phyloP scores from a whole-genome alignment of 2,797 vertebrate species.

The Oophaga sylvatica region DNA sequence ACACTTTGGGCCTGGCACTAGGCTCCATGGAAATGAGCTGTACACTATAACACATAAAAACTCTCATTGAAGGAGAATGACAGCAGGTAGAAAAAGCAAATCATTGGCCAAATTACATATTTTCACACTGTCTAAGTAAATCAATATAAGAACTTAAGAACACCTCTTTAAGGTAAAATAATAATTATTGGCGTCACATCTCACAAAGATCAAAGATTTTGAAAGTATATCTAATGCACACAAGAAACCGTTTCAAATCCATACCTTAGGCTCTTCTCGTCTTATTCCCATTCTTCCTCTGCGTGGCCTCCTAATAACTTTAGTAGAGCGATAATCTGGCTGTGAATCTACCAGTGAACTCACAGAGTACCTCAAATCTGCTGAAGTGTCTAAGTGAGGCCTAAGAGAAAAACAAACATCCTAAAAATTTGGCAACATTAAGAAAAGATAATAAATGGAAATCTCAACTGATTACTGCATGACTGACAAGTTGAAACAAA shows the following conservation, averaged over 20 bases:
- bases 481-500: too few species aligned
- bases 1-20: too few species aligned
- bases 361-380: constrained; percentile 90
- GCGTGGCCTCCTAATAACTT: constrained; percentile 90
- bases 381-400: constrained; percentile 90
- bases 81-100: too few species aligned
- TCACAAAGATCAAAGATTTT: not conserved
- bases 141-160: too few species aligned
- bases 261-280: constrained; percentile 90
- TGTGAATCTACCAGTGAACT: constrained; percentile 93
- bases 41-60: too few species aligned
- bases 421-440: not conserved
- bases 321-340: constrained; percentile 92
- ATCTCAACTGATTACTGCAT: not conserved
- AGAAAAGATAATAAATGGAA: not conserved
- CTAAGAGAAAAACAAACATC: constrained; percentile 69
- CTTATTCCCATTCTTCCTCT: constrained; percentile 87
- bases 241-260: constrained; percentile 65
- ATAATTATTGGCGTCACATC: not conserved
- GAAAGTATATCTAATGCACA: not conserved
- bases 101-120: too few species aligned
- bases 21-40: too few species aligned
- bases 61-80: too few species aligned
- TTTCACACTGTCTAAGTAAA: too few species aligned
- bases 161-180: not conserved